Conservation (phyloP, 2,888 invertebrate species). For the Hirtodrosophila trivittata region DNA sequence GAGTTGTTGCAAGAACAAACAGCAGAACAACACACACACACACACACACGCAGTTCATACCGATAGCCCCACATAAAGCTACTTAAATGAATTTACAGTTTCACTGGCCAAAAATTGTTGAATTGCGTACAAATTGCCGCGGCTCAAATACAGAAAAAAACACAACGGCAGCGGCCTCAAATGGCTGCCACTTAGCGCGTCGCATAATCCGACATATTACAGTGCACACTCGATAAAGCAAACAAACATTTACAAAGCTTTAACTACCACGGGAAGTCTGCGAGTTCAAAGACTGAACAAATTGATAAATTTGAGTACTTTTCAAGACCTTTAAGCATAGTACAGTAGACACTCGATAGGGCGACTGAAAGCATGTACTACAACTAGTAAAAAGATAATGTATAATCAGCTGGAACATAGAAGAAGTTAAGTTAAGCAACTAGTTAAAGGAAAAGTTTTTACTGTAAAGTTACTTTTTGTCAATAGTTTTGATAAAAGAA, state of each 20-base stretch:
- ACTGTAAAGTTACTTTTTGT: too few relatives aligned
- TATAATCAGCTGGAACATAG: too few relatives aligned
- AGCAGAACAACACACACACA: constrained; percentile 27
- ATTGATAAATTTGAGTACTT: neutral
- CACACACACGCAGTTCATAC: constrained; percentile 7
- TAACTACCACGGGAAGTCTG: neutral
- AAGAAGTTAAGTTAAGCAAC: too few relatives aligned
- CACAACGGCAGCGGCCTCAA: constrained; percentile 1
- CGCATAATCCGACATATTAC: constrained; percentile 14
- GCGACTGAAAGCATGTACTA: too few relatives aligned
- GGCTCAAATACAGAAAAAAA: neutral
- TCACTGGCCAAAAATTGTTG: constrained; percentile 26
- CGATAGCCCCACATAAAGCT: constrained; percentile 38
- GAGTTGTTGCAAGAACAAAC: constrained; percentile 51
- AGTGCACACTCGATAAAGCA: constrained; percentile 9
- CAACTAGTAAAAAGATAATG: too few relatives aligned
- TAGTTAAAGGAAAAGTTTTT: too few relatives aligned
- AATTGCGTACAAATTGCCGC: constrained; percentile 29
- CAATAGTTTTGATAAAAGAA: too few relatives aligned
- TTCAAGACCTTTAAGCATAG: neutral
- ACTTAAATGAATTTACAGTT: constrained; percentile 62
- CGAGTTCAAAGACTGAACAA: neutral
- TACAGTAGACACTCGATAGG: neutral
- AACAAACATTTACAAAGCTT: neutral
- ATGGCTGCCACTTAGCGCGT: constrained; percentile 38